Evolutionary conservation across 2,888 invertebrate genomes (phyloP), one percentile per base, ranked within the genome.

Genomic region (Erynnis tages): DNA sequence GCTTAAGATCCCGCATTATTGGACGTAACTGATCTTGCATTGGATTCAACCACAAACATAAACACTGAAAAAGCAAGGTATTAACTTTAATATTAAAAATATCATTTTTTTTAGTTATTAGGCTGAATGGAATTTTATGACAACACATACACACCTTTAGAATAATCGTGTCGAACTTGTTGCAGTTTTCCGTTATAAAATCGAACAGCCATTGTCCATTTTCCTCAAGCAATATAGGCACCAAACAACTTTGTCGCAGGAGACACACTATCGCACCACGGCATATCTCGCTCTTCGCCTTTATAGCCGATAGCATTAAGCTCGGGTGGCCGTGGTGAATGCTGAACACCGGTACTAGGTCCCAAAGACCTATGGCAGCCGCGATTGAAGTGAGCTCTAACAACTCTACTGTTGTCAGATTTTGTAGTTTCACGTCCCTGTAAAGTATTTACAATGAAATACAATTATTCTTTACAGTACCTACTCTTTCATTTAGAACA

Each of bases 181-280:
- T 71, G 45, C 92, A 85, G 58, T 91, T 90, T 23, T 84, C 82
- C 23, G 82, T 73, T 16, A 93, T 79, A 66, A 90, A 92, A 59
- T 90, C 85, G 60, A 89, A 82, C 0, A 89, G 64, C 85, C 88
- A 78, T 66, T 91, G 83, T 63, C 90, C 69, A 71, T 85, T 78
- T 79, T 83, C 82, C 56, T 87, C 81, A 14, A 88, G 55, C 48
- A 90, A 54, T 5, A 83, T 55, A 0, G 86, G 83, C 8, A 87
- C 78, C 0, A 89, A 58, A 49, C 79, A 79, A 1, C 64, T 61
- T 25, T 89, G 67, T 17, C 62, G 63, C 11, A 88, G 53, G 0
- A 88, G 54, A 48, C 77, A 79, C 32, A 74, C 65, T 4, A 88
- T 27, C 0, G 87, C 81, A 0, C 83, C 86, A 4, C 87, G 68